Conservation (phyloP, 2,888 invertebrate species). For the Encarsia formosa region DNA sequence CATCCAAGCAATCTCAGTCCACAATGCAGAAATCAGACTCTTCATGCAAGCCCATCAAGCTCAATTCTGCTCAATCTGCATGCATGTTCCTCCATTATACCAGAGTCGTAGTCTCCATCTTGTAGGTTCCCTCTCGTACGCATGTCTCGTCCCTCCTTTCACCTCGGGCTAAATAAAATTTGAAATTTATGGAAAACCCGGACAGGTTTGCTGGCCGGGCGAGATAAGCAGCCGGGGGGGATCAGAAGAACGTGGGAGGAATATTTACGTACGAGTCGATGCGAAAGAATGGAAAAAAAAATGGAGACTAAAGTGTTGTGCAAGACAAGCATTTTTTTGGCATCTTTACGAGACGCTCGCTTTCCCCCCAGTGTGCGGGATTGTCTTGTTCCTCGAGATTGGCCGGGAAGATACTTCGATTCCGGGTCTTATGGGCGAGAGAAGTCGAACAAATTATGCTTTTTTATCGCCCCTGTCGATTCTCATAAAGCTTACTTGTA, state of each 20-base stretch:
- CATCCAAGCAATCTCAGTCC: too few species aligned
- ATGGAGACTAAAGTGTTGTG: slow-evolving; percentile 20
- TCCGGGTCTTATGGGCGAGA: not conserved
- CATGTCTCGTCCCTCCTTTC: slow-evolving; percentile 7
- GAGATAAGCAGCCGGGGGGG: slow-evolving; percentile 12
- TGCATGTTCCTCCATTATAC: too few species aligned
- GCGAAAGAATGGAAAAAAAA: not conserved
- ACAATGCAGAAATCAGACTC: too few species aligned
- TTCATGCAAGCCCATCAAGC: too few species aligned
- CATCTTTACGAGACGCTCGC: slow-evolving; percentile 21
- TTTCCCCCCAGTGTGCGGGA: slow-evolving; percentile 3
- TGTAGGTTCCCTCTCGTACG: too few species aligned
- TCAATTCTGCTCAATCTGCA: too few species aligned
- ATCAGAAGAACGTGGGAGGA: slow-evolving; percentile 9
- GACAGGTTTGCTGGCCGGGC: slow-evolving; percentile 13
- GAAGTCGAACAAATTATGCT: slow-evolving; percentile 22
- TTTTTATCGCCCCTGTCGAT: slow-evolving; percentile 20
- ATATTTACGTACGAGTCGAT: slow-evolving; percentile 12
- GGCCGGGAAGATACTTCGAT: not conserved
- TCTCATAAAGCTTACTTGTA: slow-evolving; percentile 5
- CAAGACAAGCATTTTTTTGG: slow-evolving; percentile 23
- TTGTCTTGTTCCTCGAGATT: not conserved
- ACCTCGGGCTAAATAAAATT: slow-evolving; percentile 44
- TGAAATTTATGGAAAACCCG: slow-evolving; percentile 48
- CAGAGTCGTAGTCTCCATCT: too few species aligned